Evolutionary conservation across 2,113 vertebrate genomes (phyloP).

Genomic region (Sigmodon hispidus): DNA sequence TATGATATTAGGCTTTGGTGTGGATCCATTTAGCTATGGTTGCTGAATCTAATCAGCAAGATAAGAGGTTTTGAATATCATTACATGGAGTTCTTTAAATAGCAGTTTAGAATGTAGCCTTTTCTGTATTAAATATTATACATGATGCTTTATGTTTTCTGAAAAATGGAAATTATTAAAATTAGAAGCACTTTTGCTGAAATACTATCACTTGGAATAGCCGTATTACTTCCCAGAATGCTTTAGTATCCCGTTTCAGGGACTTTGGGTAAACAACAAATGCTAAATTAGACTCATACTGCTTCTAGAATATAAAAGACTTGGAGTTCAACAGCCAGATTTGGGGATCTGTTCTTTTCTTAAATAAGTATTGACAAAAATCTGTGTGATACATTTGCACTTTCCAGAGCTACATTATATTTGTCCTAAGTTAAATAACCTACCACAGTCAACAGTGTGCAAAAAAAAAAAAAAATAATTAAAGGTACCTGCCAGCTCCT

Average conservation of each 20-base stretch:
- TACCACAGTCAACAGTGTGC: constrained; percentile 32
- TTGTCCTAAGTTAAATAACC: constrained; percentile 61
- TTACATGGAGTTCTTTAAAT: constrained; percentile 62
- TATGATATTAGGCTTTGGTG: constrained; percentile 72
- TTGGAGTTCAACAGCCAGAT: constrained; percentile 48
- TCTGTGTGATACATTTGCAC: neutral
- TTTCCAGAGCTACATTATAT: constrained; percentile 44
- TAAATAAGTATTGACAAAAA: constrained; percentile 69
- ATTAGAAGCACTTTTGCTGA: constrained; percentile 57
- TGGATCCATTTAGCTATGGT: constrained; percentile 64
- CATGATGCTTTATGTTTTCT: constrained; percentile 78
- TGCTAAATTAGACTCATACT: neutral
- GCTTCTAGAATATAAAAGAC: neutral
- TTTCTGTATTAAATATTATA: constrained; percentile 77
- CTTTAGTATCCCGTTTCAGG: neutral
- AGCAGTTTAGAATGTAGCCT: constrained; percentile 51
- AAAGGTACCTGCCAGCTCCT: constrained; percentile 58
- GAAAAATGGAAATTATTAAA: constrained; percentile 69
- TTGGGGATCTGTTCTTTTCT: constrained; percentile 1
- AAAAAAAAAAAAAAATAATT: constrained; percentile 59
- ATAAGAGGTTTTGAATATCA: constrained; percentile 67
- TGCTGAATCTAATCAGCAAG: constrained; percentile 63
- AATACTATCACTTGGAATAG: constrained; percentile 62
- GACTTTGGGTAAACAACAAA: neutral
- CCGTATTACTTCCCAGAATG: constrained; percentile 39